Conservation (phyloP, 2,888 invertebrate genomes). For the Tribolium freemani region DNA sequence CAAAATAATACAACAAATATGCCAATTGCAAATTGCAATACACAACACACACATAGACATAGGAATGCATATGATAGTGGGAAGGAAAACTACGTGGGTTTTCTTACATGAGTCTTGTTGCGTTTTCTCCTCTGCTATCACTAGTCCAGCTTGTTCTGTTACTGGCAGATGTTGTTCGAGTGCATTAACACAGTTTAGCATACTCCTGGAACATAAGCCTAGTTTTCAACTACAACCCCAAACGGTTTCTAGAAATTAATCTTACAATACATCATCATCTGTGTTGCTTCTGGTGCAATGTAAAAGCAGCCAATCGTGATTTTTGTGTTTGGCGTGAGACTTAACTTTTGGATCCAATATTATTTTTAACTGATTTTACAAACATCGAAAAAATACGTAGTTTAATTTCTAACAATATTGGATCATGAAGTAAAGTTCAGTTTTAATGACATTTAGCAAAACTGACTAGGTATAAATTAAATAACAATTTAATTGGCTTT, state of each 20-base stretch:
- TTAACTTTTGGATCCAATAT: slow-evolving; percentile 10
- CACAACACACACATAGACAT: slow-evolving; percentile 40
- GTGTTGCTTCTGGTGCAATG: slow-evolving; percentile 41
- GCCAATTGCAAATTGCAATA: slow-evolving; percentile 28
- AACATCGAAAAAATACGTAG: no score
- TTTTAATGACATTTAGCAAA: slow-evolving; percentile 8
- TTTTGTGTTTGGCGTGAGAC: slow-evolving; percentile 20
- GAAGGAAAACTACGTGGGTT: slow-evolving; percentile 36
- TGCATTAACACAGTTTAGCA: slow-evolving; percentile 96
- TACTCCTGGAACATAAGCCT: slow-evolving; percentile 81
- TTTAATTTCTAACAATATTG: slow-evolving; percentile 1
- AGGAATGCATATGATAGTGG: slow-evolving; percentile 32
- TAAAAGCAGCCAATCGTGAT: slow-evolving; percentile 45
- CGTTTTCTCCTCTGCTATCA: slow-evolving; percentile 83
- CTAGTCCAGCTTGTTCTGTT: slow-evolving; percentile 83
- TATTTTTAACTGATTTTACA: background rate
- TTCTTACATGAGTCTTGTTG: slow-evolving; percentile 86
- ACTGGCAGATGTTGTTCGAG: slow-evolving; percentile 89
- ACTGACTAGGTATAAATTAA: background rate
- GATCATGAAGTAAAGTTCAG: slow-evolving; percentile 4
- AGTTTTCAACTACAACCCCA: slow-evolving; percentile 43
- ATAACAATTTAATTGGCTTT: background rate
- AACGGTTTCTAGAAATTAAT: slow-evolving; percentile 25
- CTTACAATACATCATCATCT: slow-evolving; percentile 23
- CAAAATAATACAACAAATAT: background rate